Conservation (phyloP, 2,888 invertebrate genomes). For the Autographa gamma region DNA sequence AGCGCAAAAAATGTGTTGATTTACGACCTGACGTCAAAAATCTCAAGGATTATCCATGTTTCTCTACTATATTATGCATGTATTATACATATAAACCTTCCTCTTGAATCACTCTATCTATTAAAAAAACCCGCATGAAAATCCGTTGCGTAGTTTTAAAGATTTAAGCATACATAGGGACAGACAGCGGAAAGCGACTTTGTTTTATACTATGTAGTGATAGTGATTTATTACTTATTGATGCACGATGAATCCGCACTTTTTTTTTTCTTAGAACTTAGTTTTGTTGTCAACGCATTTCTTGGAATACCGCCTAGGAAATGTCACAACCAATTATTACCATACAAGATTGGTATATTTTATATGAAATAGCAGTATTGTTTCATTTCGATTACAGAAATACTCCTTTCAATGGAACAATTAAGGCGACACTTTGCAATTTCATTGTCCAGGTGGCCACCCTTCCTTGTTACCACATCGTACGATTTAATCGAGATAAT, state of each 20-base stretch:
- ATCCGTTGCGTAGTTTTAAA: too few relatives aligned
- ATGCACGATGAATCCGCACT: neutral
- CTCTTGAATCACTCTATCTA: too few relatives aligned
- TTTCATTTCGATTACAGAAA: conserved; percentile 42
- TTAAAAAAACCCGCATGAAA: too few relatives aligned
- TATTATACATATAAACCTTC: too few relatives aligned
- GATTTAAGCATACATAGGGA: too few relatives aligned
- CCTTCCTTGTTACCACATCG: conserved; percentile 83
- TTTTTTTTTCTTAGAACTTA: neutral
- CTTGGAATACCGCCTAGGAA: neutral
- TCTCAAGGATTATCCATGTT: too few relatives aligned
- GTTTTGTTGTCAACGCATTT: neutral
- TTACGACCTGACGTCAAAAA: too few relatives aligned
- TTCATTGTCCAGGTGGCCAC: conserved; percentile 78
- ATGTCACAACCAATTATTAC: neutral
- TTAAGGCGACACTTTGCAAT: conserved; percentile 75
- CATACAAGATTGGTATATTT: conserved; percentile 22
- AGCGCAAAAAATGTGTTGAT: too few relatives aligned
- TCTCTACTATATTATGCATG: too few relatives aligned
- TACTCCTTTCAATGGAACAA: conserved; percentile 65
- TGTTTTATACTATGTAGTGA: too few relatives aligned
- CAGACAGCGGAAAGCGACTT: too few relatives aligned
- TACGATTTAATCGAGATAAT: conserved; percentile 83
- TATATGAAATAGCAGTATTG: conserved; percentile 36
- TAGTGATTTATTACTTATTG: neutral